These are phyloP conservation scores for Protaetia brevitarsis DNA, from an alignment of 1,140 invertebrate genomes.

Conservation along the genomic window DNA sequence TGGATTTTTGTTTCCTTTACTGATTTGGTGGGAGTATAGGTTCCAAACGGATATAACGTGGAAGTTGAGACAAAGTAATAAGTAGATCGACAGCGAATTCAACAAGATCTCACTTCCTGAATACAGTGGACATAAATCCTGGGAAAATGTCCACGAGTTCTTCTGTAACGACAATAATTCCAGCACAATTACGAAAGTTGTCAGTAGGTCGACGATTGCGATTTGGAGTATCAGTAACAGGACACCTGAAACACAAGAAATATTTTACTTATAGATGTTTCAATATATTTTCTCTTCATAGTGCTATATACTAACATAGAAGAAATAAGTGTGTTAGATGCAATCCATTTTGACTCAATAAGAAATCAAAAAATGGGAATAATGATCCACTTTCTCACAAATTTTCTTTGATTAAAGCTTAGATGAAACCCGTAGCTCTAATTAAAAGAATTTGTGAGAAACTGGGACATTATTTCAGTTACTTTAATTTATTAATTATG, in stretches of 20 bases:
- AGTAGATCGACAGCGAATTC: conserved; percentile 53
- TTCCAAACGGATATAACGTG: conserved; percentile 56
- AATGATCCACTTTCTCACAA: too few species aligned
- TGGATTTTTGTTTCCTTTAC: conserved; percentile 46
- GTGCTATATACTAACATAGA: not conserved
- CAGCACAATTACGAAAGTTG: conserved; percentile 47
- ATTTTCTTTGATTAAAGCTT: too few species aligned
- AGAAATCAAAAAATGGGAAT: too few species aligned
- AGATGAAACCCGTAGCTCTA: too few species aligned
- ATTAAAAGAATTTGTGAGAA: too few species aligned
- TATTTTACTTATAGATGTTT: not conserved
- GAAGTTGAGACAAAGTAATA: conserved; percentile 53
- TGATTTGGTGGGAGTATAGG: conserved; percentile 42
- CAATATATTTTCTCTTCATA: too few species aligned
- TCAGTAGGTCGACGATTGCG: conserved; percentile 50
- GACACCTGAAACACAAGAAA: conserved; percentile 50
- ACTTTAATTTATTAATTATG: too few species aligned
- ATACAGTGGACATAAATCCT: conserved; percentile 50
- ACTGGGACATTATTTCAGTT: too few species aligned
- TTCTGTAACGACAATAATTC: conserved; percentile 52
- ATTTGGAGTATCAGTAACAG: conserved; percentile 53
- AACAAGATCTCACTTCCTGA: conserved; percentile 53
- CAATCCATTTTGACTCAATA: too few species aligned
- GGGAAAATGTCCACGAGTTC: conserved; percentile 52
- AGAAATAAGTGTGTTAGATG: too few species aligned